Base-by-base conservation (phyloP, 2,113 vertebrate species). In the Sylvietta virens region DNA sequence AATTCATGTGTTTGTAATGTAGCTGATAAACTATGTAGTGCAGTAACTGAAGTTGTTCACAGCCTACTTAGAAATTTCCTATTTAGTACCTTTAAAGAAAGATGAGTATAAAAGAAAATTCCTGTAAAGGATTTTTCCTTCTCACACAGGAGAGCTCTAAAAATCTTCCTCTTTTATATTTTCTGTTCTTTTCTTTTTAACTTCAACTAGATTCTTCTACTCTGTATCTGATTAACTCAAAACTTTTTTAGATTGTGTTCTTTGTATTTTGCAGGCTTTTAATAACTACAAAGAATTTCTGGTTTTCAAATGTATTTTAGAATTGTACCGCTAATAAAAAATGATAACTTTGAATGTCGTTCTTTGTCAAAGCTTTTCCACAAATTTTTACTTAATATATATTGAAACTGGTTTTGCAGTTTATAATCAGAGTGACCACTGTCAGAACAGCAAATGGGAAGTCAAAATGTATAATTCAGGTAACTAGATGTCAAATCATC, bases 1-100 rank as follows among this genome's bases (percentile, higher is more conserved):
- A 95, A 97, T 89, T 92, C 90, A 77, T 94, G 54, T 74, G 77
- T 81, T 97, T 91, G 51, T 65, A 93, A 91, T 6, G 3, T 61
- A 84, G 57, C 12, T 84, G 66, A 95, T 95, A 82, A 80, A 57
- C 42, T 82, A 18, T 33, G 14, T 45, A 64, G 28, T 56, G 42
- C 39, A 83, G 53, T 66, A 39, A 71, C n/a, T 90, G 20, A 87
- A 94, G 53, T 57, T 86, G 40, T 78, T 91, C 70, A 62, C 35
- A 69, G 17, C 11, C 64, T 86, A 35, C 54, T 86, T 88, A 76
- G 11, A 57, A 26, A 57, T 54, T 87, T 83, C 39, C 6, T 69
- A 22, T 62, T 86, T 88, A 85, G 26, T 57, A 51, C 28, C 81
- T 92, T 60, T 78, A 83, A 91, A 73, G 45, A 61, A 74, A 72